Conservation (phyloP, 2,797 vertebrate species). For the Coracias cyanogaster region DNA sequence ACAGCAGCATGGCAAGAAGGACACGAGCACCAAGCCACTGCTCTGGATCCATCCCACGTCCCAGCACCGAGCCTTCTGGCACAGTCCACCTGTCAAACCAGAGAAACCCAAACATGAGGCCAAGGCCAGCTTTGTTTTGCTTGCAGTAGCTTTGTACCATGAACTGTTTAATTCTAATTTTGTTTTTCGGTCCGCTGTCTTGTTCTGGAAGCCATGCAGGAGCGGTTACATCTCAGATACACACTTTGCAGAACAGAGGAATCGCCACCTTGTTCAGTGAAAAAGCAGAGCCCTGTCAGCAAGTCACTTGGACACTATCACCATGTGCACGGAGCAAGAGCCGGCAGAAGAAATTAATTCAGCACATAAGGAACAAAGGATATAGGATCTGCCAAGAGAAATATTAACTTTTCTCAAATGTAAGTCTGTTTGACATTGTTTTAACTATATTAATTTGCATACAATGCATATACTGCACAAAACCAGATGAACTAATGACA, state of each 20-base stretch:
- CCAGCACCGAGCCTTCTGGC: background rate
- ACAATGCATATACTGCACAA: conserved; percentile 31
- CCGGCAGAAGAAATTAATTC: background rate
- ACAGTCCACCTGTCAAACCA: rapidly evolving
- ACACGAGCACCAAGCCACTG: rapidly evolving
- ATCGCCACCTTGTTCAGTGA: background rate
- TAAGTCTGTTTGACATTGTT: background rate
- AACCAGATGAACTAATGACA: background rate
- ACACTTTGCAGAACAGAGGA: background rate
- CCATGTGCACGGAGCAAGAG: background rate
- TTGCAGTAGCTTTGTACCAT: background rate
- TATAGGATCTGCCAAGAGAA: conserved; percentile 25
- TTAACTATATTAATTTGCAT: conserved; percentile 24
- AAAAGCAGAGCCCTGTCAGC: background rate
- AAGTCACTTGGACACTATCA: rapidly evolving
- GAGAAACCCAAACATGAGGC: rapidly evolving
- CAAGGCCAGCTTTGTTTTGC: background rate
- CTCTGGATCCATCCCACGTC: background rate
- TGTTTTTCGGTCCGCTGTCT: background rate
- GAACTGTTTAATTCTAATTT: background rate
- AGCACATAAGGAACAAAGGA: conserved; percentile 17
- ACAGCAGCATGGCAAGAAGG: rapidly evolving
- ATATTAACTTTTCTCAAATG: conserved; percentile 22
- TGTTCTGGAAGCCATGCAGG: background rate
- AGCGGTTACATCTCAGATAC: rapidly evolving